Evolutionary conservation across 2,797 vertebrate species (phyloP), one percentile per base, ranked within the genome.

Genomic region (Valencia hispanica): DNA sequence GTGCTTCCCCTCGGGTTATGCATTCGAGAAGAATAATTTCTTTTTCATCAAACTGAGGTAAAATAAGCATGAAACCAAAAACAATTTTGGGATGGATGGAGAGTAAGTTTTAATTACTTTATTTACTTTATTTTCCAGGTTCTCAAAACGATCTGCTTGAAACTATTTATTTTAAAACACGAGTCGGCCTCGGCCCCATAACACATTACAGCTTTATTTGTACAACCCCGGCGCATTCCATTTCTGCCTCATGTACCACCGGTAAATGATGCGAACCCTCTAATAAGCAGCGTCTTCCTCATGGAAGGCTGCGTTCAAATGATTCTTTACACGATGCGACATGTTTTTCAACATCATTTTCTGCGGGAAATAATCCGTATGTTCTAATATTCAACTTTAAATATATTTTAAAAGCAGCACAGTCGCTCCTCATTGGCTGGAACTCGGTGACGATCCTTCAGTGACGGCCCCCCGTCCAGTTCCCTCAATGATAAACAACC

Each of bases 401-500:
- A n/a, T n/a, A n/a, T n/a, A n/a, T n/a, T n/a, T n/a, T n/a, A n/a
- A n/a, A n/a, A n/a, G n/a, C 12, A 1, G 0, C 0, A 30, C 1
- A 2, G 1, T 41, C 4, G 12, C 74, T 41, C 59, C 88, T 73
- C 0, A 0, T 10, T 45, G 80, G 93, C 85, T 34, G 83, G 36
- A 18, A 14, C 17, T 34, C 69, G 32, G 11, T 86, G 79, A 93
- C 86, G 91, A 84, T 7, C 0, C 1, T n/a, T n/a, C n/a, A n/a
- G n/a, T n/a, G n/a, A n/a, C n/a, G n/a, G n/a, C n/a, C n/a, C n/a
- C n/a, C n/a, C n/a, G n/a, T n/a, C n/a, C n/a, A n/a, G n/a, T 32
- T 30, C 5, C 41, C 36, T 48, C 17, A 5, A 70, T 34, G 88
- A 92, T 90, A 94, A 95, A 95, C 95, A 94, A 95, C 78, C 88